Evolutionary conservation across 2,888 invertebrate genomes (phyloP).

Genomic region (Azorinus chamasolen): DNA sequence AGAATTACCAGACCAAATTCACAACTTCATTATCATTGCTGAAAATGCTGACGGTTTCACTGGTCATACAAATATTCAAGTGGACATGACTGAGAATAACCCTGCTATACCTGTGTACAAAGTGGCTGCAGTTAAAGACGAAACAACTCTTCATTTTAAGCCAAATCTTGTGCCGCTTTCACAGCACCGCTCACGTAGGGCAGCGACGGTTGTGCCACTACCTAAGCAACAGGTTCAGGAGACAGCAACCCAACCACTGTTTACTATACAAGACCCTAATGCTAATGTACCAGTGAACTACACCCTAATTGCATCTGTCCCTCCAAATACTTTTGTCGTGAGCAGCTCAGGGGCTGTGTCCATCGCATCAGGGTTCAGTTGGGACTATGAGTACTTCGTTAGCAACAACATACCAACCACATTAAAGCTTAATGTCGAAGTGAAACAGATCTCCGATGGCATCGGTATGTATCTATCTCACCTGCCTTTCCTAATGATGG

Average conservation of each 20-base stretch:
- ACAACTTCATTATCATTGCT: conserved; percentile 44
- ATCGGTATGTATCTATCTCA: conserved; percentile 34
- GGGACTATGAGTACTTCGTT: conserved; percentile 50
- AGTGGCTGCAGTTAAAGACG: too few species aligned
- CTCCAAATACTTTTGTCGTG: conserved; percentile 49
- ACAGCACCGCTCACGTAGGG: too few species aligned
- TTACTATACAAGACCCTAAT: conserved; percentile 7
- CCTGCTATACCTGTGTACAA: too few species aligned
- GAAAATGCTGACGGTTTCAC: conserved; percentile 23
- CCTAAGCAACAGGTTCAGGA: conserved; percentile 14
- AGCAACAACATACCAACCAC: conserved; percentile 2
- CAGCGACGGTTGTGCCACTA: too few species aligned
- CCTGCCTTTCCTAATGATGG: too few species aligned
- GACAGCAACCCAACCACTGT: conserved; percentile 44
- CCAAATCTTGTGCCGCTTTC: too few species aligned
- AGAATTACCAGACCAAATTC: neutral
- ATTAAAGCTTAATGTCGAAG: conserved; percentile 17
- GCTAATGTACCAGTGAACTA: conserved; percentile 23
- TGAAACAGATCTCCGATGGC: neutral
- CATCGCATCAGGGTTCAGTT: conserved; percentile 22
- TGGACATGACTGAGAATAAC: neutral
- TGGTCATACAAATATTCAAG: conserved; percentile 43
- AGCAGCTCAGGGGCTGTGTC: conserved; percentile 31
- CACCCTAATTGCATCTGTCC: conserved; percentile 30
- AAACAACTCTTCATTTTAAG: too few species aligned